A percentile compares a stretch with the other conserved stretches of the same genome.
phyloP scores from a whole-genome alignment of 2,113 vertebrate species.

The Bettongia penicillata region DNA sequence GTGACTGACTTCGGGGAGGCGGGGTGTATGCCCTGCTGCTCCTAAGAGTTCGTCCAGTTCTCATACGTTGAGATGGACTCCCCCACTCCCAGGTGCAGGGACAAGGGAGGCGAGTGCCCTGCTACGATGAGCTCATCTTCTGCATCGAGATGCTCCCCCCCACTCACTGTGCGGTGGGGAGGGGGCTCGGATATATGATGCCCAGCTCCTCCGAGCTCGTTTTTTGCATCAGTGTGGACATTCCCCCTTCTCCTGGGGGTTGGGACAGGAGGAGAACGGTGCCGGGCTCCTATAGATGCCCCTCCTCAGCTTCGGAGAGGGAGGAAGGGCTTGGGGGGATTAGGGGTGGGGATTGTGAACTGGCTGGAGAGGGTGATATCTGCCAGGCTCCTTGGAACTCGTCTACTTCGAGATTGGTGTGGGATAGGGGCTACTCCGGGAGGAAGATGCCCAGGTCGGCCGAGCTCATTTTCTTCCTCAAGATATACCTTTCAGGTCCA shows the following conservation, averaged over 20 bases:
- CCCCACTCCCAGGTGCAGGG: background rate
- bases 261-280: background rate
- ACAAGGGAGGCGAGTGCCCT: background rate
- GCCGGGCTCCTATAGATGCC: background rate
- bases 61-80: slow-evolving; percentile 17
- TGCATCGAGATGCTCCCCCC: background rate
- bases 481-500: background rate
- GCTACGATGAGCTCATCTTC: background rate
- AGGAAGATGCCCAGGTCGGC: background rate
- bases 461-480: background rate
- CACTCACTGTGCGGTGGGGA: background rate
- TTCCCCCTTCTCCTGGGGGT: too few species aligned
- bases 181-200: background rate
- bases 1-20: background rate
- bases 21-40: background rate
- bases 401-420: background rate
- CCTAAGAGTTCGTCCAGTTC: background rate
- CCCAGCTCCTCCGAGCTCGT: background rate
- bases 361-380: background rate
- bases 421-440: background rate
- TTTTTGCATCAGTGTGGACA: background rate
- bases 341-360: background rate
- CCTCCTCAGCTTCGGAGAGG: background rate
- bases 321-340: background rate
- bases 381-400: background rate